Evolutionary conservation across 1,140 invertebrate species (phyloP).

Genomic region (Ylistrum balloti): DNA sequence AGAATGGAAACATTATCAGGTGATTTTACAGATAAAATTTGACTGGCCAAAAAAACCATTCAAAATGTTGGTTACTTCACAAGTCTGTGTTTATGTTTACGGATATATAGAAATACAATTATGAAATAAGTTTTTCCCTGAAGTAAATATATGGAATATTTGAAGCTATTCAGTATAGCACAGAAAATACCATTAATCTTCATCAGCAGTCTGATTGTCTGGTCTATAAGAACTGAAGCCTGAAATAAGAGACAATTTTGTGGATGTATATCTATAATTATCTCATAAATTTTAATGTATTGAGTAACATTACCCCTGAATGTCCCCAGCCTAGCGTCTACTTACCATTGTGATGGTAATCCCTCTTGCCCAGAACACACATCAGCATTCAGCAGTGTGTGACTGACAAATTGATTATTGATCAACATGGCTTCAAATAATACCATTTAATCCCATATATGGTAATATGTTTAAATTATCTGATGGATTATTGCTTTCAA

Average conservation of each 20-base stretch:
- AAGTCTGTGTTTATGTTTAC: no score
- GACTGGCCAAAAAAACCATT: no score
- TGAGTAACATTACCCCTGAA: background rate
- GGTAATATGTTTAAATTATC: background rate
- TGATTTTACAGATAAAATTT: background rate
- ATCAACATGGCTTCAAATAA: background rate
- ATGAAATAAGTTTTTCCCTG: no score
- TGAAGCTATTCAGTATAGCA: no score
- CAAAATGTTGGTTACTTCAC: no score
- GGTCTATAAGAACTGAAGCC: background rate
- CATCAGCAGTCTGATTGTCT: background rate
- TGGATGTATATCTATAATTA: background rate
- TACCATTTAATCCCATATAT: background rate
- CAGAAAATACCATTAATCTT: background rate
- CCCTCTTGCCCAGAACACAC: background rate
- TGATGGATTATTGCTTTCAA: background rate
- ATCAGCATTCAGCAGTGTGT: background rate
- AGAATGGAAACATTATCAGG: background rate
- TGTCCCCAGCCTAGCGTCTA: background rate
- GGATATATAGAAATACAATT: no score
- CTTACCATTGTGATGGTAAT: background rate
- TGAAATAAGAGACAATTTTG: background rate
- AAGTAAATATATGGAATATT: no score
- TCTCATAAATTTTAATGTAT: slow-evolving; percentile 6
- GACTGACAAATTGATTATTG: slow-evolving; percentile 35